phyloP scores from a whole-genome alignment of 2,113 vertebrate genomes.

The Saimiri boliviensis region DNA sequence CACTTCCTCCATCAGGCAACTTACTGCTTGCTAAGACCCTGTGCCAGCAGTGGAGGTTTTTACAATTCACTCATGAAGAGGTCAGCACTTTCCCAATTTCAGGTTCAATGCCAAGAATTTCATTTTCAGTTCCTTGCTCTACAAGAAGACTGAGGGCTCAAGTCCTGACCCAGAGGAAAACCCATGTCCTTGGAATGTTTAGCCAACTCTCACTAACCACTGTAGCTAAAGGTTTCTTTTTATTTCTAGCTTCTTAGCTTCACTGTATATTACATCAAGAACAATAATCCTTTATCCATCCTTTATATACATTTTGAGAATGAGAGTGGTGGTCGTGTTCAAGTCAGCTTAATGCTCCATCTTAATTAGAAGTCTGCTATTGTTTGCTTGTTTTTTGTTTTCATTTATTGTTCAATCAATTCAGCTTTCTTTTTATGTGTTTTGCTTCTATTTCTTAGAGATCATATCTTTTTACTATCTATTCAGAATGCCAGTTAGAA shows the following conservation, averaged over 20 bases:
- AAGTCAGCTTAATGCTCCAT: neutral
- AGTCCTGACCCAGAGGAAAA: neutral
- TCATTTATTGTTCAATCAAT: neutral
- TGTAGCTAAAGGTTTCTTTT: neutral
- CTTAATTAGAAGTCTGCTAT: neutral
- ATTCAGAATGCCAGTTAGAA: neutral
- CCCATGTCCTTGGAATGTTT: neutral
- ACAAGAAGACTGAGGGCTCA: neutral
- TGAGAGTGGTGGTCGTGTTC: neutral
- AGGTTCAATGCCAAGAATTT: neutral
- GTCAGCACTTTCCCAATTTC: neutral
- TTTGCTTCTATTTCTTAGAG: neutral
- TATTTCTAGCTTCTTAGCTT: neutral
- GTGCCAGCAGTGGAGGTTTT: neutral
- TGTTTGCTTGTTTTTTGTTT: neutral
- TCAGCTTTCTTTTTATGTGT: neutral
- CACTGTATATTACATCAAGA: neutral
- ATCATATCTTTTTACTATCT: neutral
- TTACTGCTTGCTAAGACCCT: neutral
- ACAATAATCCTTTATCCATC: neutral
- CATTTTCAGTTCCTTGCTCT: neutral
- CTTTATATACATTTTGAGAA: neutral
- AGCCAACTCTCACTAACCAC: neutral
- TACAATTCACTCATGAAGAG: neutral
- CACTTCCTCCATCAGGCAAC: neutral